Evolutionary conservation across 2,797 vertebrate species (phyloP).

Genomic region (Phylloscopus collybita): DNA sequence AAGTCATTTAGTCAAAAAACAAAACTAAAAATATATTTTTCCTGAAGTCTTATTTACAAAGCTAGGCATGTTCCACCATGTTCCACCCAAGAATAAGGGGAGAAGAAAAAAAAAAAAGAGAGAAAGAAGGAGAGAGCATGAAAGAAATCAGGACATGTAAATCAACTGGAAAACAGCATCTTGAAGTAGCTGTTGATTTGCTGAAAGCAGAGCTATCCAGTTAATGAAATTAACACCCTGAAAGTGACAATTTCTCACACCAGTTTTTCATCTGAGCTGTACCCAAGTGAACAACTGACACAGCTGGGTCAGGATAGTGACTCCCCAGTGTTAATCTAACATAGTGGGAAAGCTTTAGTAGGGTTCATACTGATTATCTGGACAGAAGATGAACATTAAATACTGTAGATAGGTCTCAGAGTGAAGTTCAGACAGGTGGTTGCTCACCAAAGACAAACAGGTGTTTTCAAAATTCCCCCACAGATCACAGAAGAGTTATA

Average conservation of each 20-base stretch:
- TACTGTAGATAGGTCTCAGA: background rate
- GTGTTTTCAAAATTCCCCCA: slow-evolving; percentile 29
- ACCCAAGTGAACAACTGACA: background rate
- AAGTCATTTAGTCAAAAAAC: background rate
- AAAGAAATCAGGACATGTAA: background rate
- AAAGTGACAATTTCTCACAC: background rate
- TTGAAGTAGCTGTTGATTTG: background rate
- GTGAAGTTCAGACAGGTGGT: background rate
- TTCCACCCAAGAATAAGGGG: no score
- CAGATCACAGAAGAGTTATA: slow-evolving; percentile 2
- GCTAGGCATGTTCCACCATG: background rate
- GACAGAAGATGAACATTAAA: slow-evolving; percentile 35
- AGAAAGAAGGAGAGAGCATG: background rate
- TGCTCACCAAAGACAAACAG: slow-evolving; percentile 26
- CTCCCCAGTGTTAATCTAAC: background rate
- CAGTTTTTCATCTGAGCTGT: background rate
- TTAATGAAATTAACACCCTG: accelerated
- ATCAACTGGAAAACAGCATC: background rate
- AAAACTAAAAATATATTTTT: background rate
- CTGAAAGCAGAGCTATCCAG: background rate
- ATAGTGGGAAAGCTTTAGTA: background rate
- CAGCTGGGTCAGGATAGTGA: background rate
- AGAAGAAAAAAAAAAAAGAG: background rate
- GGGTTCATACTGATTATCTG: background rate
- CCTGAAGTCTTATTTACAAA: background rate